A percentile compares a stretch with the other conserved stretches of the same genome.
Conservation (phyloP, 2,113 vertebrate species). For the Campylomormyrus numenius region DNA sequence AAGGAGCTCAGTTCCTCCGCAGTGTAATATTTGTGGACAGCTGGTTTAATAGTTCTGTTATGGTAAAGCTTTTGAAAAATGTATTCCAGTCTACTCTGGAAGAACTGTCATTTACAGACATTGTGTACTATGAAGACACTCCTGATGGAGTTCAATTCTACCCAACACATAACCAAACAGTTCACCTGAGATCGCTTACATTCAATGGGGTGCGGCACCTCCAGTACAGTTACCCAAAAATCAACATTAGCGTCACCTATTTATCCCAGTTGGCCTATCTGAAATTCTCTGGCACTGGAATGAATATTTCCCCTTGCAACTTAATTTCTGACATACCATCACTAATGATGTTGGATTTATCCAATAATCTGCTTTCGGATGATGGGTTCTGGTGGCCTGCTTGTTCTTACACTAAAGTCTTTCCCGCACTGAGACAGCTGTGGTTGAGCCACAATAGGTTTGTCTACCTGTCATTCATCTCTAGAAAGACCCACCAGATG, state of each 20-base stretch:
- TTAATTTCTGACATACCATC: constrained; percentile 42
- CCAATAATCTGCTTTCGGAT: constrained; percentile 49
- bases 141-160: constrained; percentile 41
- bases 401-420: constrained; percentile 38
- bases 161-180: constrained; percentile 39
- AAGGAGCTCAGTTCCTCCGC: constrained; percentile 22
- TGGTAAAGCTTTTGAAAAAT: constrained; percentile 38
- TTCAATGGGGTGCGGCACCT: constrained; percentile 43
- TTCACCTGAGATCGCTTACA: constrained; percentile 36
- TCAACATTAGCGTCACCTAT: constrained; percentile 41
- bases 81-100: constrained; percentile 39
- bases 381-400: constrained; percentile 54
- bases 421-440: constrained; percentile 44
- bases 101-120: constrained; percentile 43
- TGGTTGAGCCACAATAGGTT: constrained; percentile 51
- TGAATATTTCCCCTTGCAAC: constrained; percentile 53
- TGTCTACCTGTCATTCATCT: constrained; percentile 38
- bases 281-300: constrained; percentile 51
- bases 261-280: constrained; percentile 36
- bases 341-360: constrained; percentile 45
- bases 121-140: constrained; percentile 53
- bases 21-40: constrained; percentile 42
- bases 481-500: constrained; percentile 40
- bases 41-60: constrained; percentile 47
- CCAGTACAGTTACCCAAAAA: constrained; percentile 46